phyloP scores from a whole-genome alignment of 2,113 vertebrate genomes.

The Indicator indicator region DNA sequence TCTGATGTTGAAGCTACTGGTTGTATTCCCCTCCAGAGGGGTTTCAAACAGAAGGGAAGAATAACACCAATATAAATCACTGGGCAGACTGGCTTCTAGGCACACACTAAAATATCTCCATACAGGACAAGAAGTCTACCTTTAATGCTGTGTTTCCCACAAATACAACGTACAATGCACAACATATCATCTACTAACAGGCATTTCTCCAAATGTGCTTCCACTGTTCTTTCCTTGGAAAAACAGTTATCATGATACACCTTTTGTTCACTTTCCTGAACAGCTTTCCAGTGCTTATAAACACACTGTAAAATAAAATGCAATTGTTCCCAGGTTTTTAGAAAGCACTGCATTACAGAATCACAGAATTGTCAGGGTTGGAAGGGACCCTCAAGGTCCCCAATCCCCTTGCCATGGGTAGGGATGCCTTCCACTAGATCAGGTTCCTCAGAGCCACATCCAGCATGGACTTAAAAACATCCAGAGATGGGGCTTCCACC shows the following conservation, averaged over 20 bases:
- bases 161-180: neutral
- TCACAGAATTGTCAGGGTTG: too few species aligned
- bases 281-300: neutral
- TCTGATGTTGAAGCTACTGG: neutral
- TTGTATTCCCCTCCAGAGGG: neutral
- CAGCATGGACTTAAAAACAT: too few species aligned
- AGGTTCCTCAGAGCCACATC: too few species aligned
- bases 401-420: too few species aligned
- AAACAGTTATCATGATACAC: neutral
- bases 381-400: too few species aligned
- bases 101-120: neutral
- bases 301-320: neutral
- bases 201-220: neutral
- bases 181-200: neutral
- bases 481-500: too few species aligned
- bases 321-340: neutral
- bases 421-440: too few species aligned
- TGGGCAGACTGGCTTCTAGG: neutral
- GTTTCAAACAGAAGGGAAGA: constrained; percentile 1
- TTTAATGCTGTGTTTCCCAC: rapidly evolving
- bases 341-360: neutral
- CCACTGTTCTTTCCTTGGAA: neutral
- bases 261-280: neutral
- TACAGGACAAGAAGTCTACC: neutral
- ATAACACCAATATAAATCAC: neutral